Evolutionary conservation across 2,888 invertebrate species (phyloP), one percentile per base, ranked within the genome.

Genomic region (Merodon equestris): DNA sequence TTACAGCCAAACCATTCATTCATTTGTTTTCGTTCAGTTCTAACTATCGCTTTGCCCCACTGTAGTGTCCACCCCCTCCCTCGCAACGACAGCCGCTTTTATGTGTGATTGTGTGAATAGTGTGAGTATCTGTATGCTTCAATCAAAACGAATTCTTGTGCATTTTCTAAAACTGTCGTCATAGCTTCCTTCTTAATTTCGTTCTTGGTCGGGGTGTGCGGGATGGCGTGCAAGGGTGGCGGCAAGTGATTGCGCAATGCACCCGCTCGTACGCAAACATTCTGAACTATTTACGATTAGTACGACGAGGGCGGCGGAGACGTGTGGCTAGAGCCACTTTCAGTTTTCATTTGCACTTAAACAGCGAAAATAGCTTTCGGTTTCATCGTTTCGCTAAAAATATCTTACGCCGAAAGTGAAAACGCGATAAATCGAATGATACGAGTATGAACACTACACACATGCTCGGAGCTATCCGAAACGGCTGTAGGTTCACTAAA

Each of bases 141-240:
- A 79, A 79, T 74, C 73, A 54, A 74, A 53, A 44, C 51, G 56
- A 74, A 68, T 79, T 79, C 63, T 64, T 40, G 64, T 79, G 68
- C 68, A 79, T 79, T 68, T 74, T 79, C 73, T 64, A 68, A 63
- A 74, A 74, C 58, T 79, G 79, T 79, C 79, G 79, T 79, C 79
- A 79, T 64, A 57, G 64, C 47, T 79, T 79, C 68, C 68, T 73
- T 68, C 63, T 72, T 63, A 7, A 7, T 14, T 17, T 38, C n/a
- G 42, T 53, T 67, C 36, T 67, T 27, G n/a, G n/a, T n/a, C n/a
- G n/a, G n/a, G n/a, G n/a, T 61, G 3, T 48, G 19, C 38, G 47
- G 5, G 48, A 9, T 36, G 48, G 47, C 27, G 27, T 50, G 15
- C 18, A 14, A 42, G 14, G n/a, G 18, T 42, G 14, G 15, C 13